These are phyloP conservation scores for Otus scops DNA, from an alignment of 2,797 vertebrate genomes.

Conservation along the genomic window DNA sequence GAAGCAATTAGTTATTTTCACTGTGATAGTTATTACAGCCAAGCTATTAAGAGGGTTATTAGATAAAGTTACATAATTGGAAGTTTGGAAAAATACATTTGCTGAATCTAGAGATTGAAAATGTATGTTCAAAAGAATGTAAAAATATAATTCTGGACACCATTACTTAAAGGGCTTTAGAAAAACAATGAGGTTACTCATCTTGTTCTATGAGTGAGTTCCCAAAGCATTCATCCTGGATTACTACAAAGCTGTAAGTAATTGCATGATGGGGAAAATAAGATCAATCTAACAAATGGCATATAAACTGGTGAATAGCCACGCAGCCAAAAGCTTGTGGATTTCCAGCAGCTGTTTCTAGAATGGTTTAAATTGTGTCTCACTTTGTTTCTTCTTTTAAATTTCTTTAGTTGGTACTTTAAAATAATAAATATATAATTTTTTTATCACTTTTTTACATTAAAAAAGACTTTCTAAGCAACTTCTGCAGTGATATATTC, in stretches of 20 bases:
- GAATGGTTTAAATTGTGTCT: background rate
- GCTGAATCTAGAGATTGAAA: background rate
- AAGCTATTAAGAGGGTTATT: background rate
- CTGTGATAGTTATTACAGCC: background rate
- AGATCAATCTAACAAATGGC: background rate
- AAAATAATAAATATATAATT: background rate
- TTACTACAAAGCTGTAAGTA: background rate
- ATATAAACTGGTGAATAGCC: background rate
- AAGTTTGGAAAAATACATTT: background rate
- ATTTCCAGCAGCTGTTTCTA: background rate
- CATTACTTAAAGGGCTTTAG: background rate
- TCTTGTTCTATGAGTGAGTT: background rate
- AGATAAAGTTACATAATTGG: background rate
- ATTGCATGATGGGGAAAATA: background rate
- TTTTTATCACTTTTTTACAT: background rate
- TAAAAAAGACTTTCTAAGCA: background rate
- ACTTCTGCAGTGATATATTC: background rate
- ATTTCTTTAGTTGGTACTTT: background rate
- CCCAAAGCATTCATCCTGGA: background rate
- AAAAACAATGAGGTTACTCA: background rate
- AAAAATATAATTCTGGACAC: accelerated
- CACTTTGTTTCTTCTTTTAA: background rate
- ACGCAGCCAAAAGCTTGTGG: background rate
- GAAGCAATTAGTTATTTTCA: background rate
- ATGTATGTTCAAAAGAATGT: background rate